phyloP scores from a whole-genome alignment of 2,113 vertebrate species.

The Anarhynchus alexandrinus region DNA sequence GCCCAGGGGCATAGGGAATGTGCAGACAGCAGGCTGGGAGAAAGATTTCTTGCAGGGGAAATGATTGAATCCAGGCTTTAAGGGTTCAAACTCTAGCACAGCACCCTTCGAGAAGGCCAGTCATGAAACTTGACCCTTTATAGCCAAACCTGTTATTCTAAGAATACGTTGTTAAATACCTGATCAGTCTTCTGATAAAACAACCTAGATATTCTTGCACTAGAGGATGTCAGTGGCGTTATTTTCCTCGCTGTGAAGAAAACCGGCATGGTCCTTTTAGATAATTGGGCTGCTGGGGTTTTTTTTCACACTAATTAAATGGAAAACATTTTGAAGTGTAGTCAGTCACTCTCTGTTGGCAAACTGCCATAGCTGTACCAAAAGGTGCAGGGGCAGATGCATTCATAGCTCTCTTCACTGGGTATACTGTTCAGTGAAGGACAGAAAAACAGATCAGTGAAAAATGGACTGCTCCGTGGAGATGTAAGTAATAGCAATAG shows the following conservation, averaged over 20 bases:
- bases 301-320: conserved; percentile 54
- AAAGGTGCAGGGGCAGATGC: background rate
- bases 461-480: background rate
- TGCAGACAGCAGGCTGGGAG: background rate
- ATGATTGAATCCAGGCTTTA: background rate
- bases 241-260: background rate
- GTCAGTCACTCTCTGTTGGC: conserved; percentile 23
- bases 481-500: background rate
- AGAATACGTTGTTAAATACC: background rate
- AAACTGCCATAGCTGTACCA: conserved; percentile 15
- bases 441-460: background rate
- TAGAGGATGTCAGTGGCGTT: background rate
- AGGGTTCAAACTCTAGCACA: background rate
- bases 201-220: background rate
- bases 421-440: fast-evolving
- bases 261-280: background rate
- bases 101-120: background rate
- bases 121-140: background rate
- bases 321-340: conserved; percentile 39
- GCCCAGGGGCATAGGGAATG: fast-evolving
- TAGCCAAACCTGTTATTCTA: background rate
- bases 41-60: background rate
- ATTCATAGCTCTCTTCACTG: background rate
- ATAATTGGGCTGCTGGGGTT: background rate
- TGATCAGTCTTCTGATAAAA: background rate